These are phyloP conservation scores for Aphaenogaster floridana DNA, from an alignment of 1,140 invertebrate species.

Conservation along the genomic window DNA sequence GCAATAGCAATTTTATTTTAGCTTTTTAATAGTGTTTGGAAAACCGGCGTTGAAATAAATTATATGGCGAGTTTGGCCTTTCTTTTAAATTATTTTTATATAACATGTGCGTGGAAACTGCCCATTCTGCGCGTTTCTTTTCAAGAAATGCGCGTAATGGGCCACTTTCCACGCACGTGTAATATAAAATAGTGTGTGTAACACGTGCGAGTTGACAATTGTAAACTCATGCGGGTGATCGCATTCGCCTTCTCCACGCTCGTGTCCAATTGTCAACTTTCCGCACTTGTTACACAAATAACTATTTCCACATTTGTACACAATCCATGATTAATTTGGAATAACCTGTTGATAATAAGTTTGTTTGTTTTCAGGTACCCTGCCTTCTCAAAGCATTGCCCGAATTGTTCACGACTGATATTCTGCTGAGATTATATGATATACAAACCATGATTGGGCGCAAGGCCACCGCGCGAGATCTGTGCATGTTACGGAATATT, in stretches of 20 bases:
- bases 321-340: neutral
- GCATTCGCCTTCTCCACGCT: too few relatives aligned
- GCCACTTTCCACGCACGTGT: too few relatives aligned
- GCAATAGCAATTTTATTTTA: neutral
- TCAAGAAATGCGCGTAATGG: too few relatives aligned
- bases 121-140: too few relatives aligned
- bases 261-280: too few relatives aligned
- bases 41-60: neutral
- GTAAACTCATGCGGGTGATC: too few relatives aligned
- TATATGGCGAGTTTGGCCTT: neutral
- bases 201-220: too few relatives aligned
- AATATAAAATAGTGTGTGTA: too few relatives aligned
- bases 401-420: conserved; percentile 91
- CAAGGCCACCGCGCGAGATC: conserved; percentile 93
- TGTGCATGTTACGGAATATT: conserved; percentile 93
- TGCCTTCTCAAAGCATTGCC: conserved; percentile 93
- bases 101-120: too few relatives aligned
- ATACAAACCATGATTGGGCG: conserved; percentile 90
- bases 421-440: conserved; percentile 93
- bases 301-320: neutral
- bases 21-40: neutral
- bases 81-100: neutral
- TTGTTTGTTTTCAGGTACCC: conserved; percentile 86
- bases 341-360: neutral
- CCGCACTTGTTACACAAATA: too few relatives aligned